Conservation (phyloP, 2,888 invertebrate genomes). For the Colletes collaris region DNA sequence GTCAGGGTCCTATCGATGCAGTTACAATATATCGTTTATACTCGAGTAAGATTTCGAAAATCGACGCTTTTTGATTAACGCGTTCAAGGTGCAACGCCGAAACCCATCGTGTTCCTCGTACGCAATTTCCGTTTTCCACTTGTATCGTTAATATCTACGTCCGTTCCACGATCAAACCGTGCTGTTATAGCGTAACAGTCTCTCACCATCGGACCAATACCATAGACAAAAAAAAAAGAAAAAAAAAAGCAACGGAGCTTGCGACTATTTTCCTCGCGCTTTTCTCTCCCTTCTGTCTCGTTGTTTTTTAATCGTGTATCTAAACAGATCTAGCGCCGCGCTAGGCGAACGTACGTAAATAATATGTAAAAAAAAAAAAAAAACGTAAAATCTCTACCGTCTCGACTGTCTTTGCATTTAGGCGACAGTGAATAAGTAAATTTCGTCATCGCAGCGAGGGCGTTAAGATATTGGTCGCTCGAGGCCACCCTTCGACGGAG, state of each 20-base stretch:
- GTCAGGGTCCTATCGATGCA: background rate
- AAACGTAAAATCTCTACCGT: slow-evolving; percentile 12
- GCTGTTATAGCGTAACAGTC: slow-evolving; percentile 42
- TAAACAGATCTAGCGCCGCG: slow-evolving; percentile 13
- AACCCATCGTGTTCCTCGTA: slow-evolving; percentile 26
- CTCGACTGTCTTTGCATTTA: slow-evolving; percentile 5
- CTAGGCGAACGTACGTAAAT: slow-evolving; percentile 13
- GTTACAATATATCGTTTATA: too few species aligned
- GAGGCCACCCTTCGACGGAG: background rate
- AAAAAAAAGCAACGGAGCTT: slow-evolving; percentile 39
- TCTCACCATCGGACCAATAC: slow-evolving; percentile 58
- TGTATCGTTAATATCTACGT: slow-evolving; percentile 25
- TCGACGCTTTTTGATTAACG: background rate
- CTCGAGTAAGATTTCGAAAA: background rate
- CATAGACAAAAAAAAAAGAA: background rate
- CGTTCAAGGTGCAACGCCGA: slow-evolving; percentile 1
- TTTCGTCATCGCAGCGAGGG: background rate
- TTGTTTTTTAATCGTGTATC: slow-evolving; percentile 29
- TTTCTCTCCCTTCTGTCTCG: slow-evolving; percentile 20
- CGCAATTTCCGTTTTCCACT: slow-evolving; percentile 30
- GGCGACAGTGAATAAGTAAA: slow-evolving; percentile 18
- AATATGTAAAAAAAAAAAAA: slow-evolving; percentile 33
- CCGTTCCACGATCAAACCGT: slow-evolving; percentile 28
- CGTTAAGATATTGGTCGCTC: background rate
- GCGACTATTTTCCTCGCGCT: slow-evolving; percentile 37